phyloP scores from a whole-genome alignment of 1,140 invertebrate genomes.

The Psilanteris sp. region DNA sequence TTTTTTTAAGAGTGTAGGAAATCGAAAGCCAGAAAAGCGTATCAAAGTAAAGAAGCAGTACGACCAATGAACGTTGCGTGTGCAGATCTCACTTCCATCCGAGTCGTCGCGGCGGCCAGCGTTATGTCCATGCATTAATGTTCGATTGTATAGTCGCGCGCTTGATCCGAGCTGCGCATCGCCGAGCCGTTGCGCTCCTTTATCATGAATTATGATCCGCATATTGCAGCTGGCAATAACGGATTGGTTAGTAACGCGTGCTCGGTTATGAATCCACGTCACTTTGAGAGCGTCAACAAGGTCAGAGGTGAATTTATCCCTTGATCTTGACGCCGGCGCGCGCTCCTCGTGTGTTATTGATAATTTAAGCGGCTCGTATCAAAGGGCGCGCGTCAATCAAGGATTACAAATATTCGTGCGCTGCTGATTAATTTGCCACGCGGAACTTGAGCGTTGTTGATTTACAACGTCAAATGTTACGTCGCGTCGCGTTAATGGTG shows the following conservation, averaged over 20 bases:
- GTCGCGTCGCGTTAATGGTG: too few relatives aligned
- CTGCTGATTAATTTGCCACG: conserved; percentile 4
- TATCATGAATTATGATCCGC: conserved; percentile 70
- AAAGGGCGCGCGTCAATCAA: conserved; percentile 32
- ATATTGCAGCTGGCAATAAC: conserved; percentile 56
- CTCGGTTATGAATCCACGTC: conserved; percentile 55
- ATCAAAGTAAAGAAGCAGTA: too few relatives aligned
- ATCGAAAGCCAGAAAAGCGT: too few relatives aligned
- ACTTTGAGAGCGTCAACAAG: conserved; percentile 52
- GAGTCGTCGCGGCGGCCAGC: conserved; percentile 1
- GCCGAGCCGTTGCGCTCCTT: conserved; percentile 61
- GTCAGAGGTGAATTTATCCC: conserved; percentile 54
- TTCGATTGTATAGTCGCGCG: conserved; percentile 61
- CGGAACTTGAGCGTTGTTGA: background rate
- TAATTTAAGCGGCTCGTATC: conserved; percentile 42
- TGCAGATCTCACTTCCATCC: too few relatives aligned
- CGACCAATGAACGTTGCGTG: too few relatives aligned
- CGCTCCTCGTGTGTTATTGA: conserved; percentile 38
- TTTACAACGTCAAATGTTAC: background rate
- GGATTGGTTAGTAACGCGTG: conserved; percentile 53
- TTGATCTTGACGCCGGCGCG: conserved; percentile 32
- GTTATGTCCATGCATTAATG: conserved; percentile 66
- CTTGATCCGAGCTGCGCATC: conserved; percentile 52
- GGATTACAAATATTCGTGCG: conserved; percentile 22
- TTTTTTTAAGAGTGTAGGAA: too few relatives aligned